phyloP scores from a whole-genome alignment of 2,888 invertebrate genomes.

The Helicoverpa assulta region DNA sequence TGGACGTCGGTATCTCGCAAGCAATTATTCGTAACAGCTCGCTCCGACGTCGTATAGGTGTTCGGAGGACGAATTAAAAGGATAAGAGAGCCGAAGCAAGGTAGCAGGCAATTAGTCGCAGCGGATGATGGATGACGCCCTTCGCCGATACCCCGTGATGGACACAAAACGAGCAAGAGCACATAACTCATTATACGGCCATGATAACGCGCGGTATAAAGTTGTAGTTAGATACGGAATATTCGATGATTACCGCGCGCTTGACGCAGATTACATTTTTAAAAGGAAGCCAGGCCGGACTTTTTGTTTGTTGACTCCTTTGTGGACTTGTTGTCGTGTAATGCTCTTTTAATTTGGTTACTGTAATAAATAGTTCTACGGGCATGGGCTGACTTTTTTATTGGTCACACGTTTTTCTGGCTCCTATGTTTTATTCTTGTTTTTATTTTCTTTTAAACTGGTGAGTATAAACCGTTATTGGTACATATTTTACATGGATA shows the following conservation, averaged over 20 bases:
- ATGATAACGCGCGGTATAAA: slow-evolving; percentile 86
- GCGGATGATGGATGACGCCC: slow-evolving; percentile 87
- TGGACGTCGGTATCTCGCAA: slow-evolving; percentile 73
- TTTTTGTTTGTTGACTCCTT: slow-evolving; percentile 68
- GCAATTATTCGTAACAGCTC: slow-evolving; percentile 83
- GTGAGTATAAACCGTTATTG: slow-evolving; percentile 21
- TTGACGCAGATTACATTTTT: slow-evolving; percentile 77
- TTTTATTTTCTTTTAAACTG: slow-evolving; percentile 11
- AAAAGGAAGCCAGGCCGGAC: slow-evolving; percentile 69
- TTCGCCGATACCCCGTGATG: slow-evolving; percentile 80
- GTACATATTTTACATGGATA: background rate
- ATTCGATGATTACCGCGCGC: slow-evolving; percentile 79
- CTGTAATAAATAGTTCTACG: slow-evolving; percentile 63
- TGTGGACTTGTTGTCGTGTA: slow-evolving; percentile 67
- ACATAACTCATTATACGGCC: slow-evolving; percentile 88
- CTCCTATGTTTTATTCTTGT: slow-evolving; percentile 5
- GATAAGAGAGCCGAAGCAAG: slow-evolving; percentile 86
- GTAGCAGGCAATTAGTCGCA: slow-evolving; percentile 89
- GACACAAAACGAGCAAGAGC: slow-evolving; percentile 85
- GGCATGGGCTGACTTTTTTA: slow-evolving; percentile 37
- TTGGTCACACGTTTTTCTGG: slow-evolving; percentile 48
- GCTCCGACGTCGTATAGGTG: slow-evolving; percentile 77
- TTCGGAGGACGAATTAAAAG: slow-evolving; percentile 86
- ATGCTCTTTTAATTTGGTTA: slow-evolving; percentile 72
- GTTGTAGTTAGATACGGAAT: slow-evolving; percentile 85